Evolutionary conservation across 1,140 invertebrate species (phyloP), one percentile per base, ranked within the genome.

Genomic region (Ditylenchus dipsaci): DNA sequence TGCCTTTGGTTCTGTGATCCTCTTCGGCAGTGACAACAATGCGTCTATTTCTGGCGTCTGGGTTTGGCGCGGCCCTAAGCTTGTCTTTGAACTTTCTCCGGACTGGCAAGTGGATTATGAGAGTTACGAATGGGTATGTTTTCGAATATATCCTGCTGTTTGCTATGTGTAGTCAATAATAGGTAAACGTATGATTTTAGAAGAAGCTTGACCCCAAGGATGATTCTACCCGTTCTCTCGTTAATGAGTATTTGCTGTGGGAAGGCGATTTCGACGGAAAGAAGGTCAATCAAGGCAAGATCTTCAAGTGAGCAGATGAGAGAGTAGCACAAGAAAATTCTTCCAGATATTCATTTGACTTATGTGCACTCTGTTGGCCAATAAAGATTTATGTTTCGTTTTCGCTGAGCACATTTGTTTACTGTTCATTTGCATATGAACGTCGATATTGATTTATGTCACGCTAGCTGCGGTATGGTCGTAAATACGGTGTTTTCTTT

Each of bases 211-310:
- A 98, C 84, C 86, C 91, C 53, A 85, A 87, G 65, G 87, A 86
- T 59, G 87, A 88, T 73, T 89, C 91, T 79, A 93, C 91, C 58
- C 97, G 95, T 86, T 88, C 90, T 77, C 82, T 95, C 49, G 91
- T 99, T 9, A 86, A 90, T 72, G 89, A 95, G 81, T 97, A 97
- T 85, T 90, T 97, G 83, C 88, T 89, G 15, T 96, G 93, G 93
- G 87, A 87, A 77, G 93, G 77, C 65, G 91, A 97, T 82, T 92
- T 91, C 83, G 84, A 88, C 67, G 91, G 92, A 68, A 89, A 92
- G 78, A 89, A 90, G 84, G 95, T 96, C 87, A 95, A 95, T 85
- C 91, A 97, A 87, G 95, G 95, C 85, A 98, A 97, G 87, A 92
- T 97, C 83, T 98, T 97, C 87, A 98, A 98, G 88, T 97, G 73